Evolutionary conservation across 92 coral and sea anemone species (phyloP).

Genomic region (Zoanthus gigantus): DNA sequence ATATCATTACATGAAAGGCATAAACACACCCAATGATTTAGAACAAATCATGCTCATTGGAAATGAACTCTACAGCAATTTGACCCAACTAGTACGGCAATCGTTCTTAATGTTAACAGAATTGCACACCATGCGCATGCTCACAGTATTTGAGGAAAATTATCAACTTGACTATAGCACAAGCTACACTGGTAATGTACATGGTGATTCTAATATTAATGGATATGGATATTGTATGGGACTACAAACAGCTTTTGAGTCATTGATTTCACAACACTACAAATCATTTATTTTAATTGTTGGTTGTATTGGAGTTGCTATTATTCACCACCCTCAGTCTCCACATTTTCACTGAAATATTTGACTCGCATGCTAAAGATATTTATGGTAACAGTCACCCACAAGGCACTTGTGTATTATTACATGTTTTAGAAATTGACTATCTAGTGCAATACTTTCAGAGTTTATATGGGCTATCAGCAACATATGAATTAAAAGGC

Average conservation of each 20-base stretch:
- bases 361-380: slow-evolving; percentile 14
- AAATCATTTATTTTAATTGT: slow-evolving; percentile 43
- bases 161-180: slow-evolving; percentile 46
- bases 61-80: slow-evolving; percentile 35
- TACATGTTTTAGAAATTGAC: neutral
- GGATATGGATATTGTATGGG: slow-evolving; percentile 45
- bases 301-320: slow-evolving; percentile 39
- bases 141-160: slow-evolving; percentile 29
- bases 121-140: slow-evolving; percentile 19
- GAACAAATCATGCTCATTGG: slow-evolving; percentile 13
- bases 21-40: slow-evolving; percentile 16
- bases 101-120: slow-evolving; percentile 46
- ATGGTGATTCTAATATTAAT: slow-evolving; percentile 39
- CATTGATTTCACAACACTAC: slow-evolving; percentile 44
- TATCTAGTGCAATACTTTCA: slow-evolving; percentile 28
- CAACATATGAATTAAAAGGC: slow-evolving; percentile 24
- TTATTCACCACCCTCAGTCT: slow-evolving; percentile 5
- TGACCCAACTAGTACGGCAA: slow-evolving; percentile 39
- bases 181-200: slow-evolving; percentile 50
- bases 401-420: slow-evolving; percentile 6
- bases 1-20: neutral
- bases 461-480: slow-evolving; percentile 12
- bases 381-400: slow-evolving; percentile 6
- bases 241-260: slow-evolving; percentile 57
- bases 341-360: neutral